Conservation (phyloP, 2,888 invertebrate species). For the Germaria angustata region DNA sequence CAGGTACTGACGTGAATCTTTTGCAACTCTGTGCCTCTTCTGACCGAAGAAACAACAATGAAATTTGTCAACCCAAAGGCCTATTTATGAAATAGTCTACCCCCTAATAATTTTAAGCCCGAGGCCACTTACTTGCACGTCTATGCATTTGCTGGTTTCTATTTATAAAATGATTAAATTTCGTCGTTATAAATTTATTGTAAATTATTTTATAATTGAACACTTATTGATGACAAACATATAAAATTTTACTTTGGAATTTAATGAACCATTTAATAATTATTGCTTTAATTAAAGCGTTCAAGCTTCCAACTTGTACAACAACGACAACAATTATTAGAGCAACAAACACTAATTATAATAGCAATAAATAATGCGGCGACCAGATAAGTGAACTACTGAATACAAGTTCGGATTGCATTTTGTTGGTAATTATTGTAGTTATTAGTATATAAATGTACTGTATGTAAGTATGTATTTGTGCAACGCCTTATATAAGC, state of each 20-base stretch:
- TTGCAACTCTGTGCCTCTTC: too few species aligned
- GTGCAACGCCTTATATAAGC: not conserved
- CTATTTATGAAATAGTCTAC: not conserved
- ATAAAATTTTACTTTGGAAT: slow-evolving; percentile 53
- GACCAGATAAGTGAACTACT: not conserved
- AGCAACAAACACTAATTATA: slow-evolving; percentile 35
- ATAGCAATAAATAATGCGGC: not conserved
- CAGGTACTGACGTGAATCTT: too few species aligned
- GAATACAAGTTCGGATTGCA: not conserved
- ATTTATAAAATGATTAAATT: slow-evolving; percentile 28
- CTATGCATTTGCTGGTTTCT: not conserved
- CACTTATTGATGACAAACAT: slow-evolving; percentile 59
- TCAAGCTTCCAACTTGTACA: slow-evolving; percentile 43
- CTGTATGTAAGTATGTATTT: not conserved
- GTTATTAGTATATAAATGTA: not conserved
- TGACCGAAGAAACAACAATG: too few species aligned
- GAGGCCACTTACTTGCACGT: not conserved
- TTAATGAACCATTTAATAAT: slow-evolving; percentile 63
- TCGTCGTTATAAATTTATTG: slow-evolving; percentile 12
- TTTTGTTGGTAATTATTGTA: slow-evolving; percentile 14
- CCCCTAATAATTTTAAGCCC: not conserved
- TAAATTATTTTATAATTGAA: slow-evolving; percentile 62
- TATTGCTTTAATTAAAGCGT: slow-evolving; percentile 64
- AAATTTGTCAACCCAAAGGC: not conserved
- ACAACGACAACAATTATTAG: slow-evolving; percentile 1